These are phyloP conservation scores for Lamellibrachia luymesi DNA, from an alignment of 1,140 invertebrate genomes.

Conservation along the genomic window DNA sequence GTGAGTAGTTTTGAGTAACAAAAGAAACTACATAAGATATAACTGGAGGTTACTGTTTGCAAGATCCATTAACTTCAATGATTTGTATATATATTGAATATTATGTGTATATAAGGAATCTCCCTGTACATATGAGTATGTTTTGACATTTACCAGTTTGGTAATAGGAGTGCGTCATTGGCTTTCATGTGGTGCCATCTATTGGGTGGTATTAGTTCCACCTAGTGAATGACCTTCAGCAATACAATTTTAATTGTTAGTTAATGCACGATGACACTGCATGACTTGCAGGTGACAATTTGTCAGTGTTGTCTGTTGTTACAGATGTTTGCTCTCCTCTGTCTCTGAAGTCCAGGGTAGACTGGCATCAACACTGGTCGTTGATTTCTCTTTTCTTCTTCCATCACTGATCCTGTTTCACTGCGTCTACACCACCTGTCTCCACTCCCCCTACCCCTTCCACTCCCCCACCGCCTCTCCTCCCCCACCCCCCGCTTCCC, in stretches of 20 bases:
- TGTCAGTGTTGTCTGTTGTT: no score
- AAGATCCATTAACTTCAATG: neutral
- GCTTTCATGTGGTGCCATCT: neutral
- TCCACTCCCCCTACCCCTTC: no score
- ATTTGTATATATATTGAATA: neutral
- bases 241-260: neutral
- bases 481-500: no score
- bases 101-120: neutral
- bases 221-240: neutral
- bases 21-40: neutral
- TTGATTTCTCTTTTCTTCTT: no score
- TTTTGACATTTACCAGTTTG: neutral
- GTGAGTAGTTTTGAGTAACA: neutral
- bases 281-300: no score
- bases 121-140: neutral
- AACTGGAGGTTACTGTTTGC: neutral
- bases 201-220: neutral
- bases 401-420: no score
- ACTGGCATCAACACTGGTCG: no score
- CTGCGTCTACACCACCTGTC: no score
- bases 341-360: no score
- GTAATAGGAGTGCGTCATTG: neutral
- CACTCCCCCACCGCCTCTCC: no score
- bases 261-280: neutral
- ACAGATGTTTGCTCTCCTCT: no score